Evolutionary conservation across 2,888 invertebrate genomes (phyloP), one percentile per base, ranked within the genome.

Genomic region (Osedax frankpressi): DNA sequence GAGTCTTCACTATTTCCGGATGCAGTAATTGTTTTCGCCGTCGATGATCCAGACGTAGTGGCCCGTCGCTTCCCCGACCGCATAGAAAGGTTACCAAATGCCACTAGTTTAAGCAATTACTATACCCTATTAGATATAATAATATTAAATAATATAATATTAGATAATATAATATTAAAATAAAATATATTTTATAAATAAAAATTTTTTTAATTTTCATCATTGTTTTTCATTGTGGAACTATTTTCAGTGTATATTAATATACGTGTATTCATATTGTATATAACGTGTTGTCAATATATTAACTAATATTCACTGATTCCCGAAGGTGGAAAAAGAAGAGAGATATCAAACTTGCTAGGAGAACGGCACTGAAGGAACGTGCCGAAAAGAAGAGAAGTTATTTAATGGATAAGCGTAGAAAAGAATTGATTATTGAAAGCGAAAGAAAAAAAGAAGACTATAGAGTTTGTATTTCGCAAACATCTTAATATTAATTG

Each of bases 1-100:
- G 82, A 82, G 70, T 76, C 77, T 27, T 83, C 83, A 3, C 76
- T 84, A 71, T 83, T 81, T 76, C 83, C 84, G 1, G 84, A 84
- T 76, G 80, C 81, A n/a, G 81, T 80, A 6, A 75, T 84, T 27
- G 76, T 83, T 29, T 76, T 84, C n/a, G 78, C 78, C 6, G 80
- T 81, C 0, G 81, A 82, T 63, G 81, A 82, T 69, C 77, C 78
- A 28, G 84, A 84, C 74, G 81, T 84, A 28, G 79, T 82, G 3
- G 80, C 79, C 0, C 78, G 84, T 14, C 77, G 84, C n/a, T 78
- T 84, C 70, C 84, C 84, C 2, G 44, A 44, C 19, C 44, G 44
- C 19, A 44, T 44, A 6, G 44, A 6, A 11, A 44, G 44, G 44
- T 44, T 11, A n/a, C n/a, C n/a, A n/a, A n/a, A n/a, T n/a, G n/a